Conservation (phyloP, 2,888 invertebrate species). For the Xestoiulus laeticollis region DNA sequence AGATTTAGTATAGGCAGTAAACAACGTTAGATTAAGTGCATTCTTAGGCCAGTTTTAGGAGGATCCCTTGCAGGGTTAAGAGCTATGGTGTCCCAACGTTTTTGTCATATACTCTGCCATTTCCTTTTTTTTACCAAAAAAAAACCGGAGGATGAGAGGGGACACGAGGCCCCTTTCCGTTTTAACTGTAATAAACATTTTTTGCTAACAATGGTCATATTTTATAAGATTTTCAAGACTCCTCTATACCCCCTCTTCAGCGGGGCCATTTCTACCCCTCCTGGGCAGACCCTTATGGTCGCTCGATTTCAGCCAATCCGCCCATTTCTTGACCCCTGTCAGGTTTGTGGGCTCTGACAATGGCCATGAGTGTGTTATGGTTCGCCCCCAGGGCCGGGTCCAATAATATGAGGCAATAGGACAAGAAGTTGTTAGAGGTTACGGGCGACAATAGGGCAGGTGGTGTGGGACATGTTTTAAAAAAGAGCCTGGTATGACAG, state of each 20-base stretch:
- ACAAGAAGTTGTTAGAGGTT: slow-evolving; percentile 4
- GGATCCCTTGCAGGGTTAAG: slow-evolving; percentile 7
- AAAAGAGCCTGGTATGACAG: not conserved
- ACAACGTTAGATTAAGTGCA: slow-evolving; percentile 18
- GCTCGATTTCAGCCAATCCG: not conserved
- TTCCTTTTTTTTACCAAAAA: not conserved
- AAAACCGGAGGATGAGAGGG: not conserved
- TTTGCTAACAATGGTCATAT: slow-evolving; percentile 10
- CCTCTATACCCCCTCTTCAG: not conserved
- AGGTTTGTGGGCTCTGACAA: slow-evolving; percentile 40
- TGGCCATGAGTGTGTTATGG: slow-evolving; percentile 45
- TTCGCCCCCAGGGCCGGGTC: slow-evolving; percentile 16
- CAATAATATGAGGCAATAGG: slow-evolving; percentile 46
- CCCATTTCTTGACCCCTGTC: slow-evolving; percentile 40
- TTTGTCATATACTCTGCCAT: slow-evolving; percentile 17
- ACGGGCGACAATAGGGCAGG: slow-evolving; percentile 36
- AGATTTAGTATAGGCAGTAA: slow-evolving; percentile 15
- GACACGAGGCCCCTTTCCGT: not conserved
- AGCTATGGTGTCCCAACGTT: slow-evolving; percentile 5
- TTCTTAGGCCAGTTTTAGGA: not conserved
- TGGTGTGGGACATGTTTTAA: slow-evolving; percentile 38
- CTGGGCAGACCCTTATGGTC: not conserved
- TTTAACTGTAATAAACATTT: slow-evolving; percentile 29
- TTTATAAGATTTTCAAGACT: slow-evolving; percentile 23
- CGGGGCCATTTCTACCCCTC: not conserved